Evolutionary conservation across 2,113 vertebrate species (phyloP).

Genomic region (Antigone vipio): DNA sequence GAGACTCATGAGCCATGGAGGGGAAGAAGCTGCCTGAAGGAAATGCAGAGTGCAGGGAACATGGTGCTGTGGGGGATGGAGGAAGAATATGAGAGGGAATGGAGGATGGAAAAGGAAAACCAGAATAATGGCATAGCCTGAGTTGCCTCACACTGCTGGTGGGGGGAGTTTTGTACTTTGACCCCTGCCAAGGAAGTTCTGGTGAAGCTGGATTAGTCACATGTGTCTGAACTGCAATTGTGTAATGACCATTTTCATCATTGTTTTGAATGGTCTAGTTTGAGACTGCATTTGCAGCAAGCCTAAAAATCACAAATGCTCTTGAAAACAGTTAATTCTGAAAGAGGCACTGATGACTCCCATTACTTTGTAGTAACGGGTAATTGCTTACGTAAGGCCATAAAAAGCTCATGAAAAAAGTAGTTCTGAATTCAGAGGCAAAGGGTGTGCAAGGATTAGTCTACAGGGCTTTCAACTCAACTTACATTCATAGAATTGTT

Average conservation of each 20-base stretch:
- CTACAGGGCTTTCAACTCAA: not conserved
- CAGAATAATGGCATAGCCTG: not conserved
- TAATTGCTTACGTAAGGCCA: not conserved
- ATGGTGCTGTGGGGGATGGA: fast-evolving
- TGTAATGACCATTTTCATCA: not conserved
- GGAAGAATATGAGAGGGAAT: not conserved
- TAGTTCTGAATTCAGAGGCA: not conserved
- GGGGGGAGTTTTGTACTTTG: not conserved
- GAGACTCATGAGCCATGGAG: not conserved
- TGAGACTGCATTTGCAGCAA: not conserved
- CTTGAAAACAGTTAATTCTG: not conserved
- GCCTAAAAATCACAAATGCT: not conserved
- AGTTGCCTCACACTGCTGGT: not conserved
- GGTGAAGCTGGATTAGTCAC: not conserved
- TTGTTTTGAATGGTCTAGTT: not conserved
- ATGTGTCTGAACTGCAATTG: not conserved
- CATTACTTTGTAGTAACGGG: not conserved
- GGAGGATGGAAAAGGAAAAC: not conserved
- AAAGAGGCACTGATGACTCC: not conserved
- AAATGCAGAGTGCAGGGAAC: not conserved
- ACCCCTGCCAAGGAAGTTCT: not conserved
- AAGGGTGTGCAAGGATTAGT: not conserved
- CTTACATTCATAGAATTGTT: not conserved
- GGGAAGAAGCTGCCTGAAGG: not conserved
- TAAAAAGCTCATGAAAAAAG: not conserved